These are phyloP conservation scores for Scaptomyza cyrtandrae DNA, from an alignment of 2,888 invertebrate species.

Conservation along the genomic window DNA sequence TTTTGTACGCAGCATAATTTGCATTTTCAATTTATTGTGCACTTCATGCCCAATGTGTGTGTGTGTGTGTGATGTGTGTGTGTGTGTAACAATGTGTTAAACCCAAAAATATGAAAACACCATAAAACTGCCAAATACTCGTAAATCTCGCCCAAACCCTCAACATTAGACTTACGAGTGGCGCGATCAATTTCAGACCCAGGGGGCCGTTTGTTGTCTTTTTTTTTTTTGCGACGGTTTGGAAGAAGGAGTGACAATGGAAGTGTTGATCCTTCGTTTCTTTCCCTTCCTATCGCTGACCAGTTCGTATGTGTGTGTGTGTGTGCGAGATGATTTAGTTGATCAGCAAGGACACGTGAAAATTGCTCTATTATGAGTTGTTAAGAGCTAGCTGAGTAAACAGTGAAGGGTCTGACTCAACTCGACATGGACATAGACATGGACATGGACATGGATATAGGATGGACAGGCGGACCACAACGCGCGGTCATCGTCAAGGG, in stretches of 20 bases:
- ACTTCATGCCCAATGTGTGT: conserved; percentile 41
- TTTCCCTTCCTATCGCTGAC: conserved; percentile 29
- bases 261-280: conserved; percentile 32
- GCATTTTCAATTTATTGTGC: conserved; percentile 26
- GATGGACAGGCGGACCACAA: conserved; percentile 20
- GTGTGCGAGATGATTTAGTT: conserved; percentile 64
- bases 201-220: conserved; percentile 34
- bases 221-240: conserved; percentile 20
- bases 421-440: conserved; percentile 43
- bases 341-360: conserved; percentile 78
- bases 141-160: conserved; percentile 58
- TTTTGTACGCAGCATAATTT: conserved; percentile 19
- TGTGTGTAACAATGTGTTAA: conserved; percentile 34
- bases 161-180: conserved; percentile 59
- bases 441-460: conserved; percentile 3
- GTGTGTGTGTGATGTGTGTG: conserved; percentile 50
- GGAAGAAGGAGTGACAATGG: conserved; percentile 70
- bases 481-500: conserved; percentile 60
- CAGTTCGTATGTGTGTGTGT: conserved; percentile 35
- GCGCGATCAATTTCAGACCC: conserved; percentile 75
- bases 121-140: conserved; percentile 50
- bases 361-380: conserved; percentile 83
- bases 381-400: conserved; percentile 81
- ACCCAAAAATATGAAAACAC: conserved; percentile 47
- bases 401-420: conserved; percentile 48